phyloP scores from a whole-genome alignment of 2,797 vertebrate genomes.

The Urocyon cinereoargenteus region DNA sequence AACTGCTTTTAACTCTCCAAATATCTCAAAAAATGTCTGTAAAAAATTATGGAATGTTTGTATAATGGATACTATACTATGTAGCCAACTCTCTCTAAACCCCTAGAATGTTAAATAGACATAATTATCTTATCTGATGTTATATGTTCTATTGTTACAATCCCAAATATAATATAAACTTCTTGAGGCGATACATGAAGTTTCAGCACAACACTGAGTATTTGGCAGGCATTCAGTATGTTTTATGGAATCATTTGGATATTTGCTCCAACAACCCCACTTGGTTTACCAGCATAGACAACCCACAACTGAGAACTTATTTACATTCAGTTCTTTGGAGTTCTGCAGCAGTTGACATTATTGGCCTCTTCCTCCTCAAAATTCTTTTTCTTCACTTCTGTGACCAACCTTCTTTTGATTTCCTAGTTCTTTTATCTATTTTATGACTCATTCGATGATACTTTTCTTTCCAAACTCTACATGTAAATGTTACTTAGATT shows the following conservation, averaged over 20 bases:
- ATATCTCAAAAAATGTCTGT: background rate
- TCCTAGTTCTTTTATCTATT: background rate
- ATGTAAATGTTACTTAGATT: slow-evolving; percentile 21
- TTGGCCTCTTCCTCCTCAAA: background rate
- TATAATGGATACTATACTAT: background rate
- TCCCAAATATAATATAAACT: background rate
- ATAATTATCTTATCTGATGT: background rate
- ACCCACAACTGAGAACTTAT: background rate
- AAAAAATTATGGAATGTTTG: background rate
- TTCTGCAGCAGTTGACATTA: background rate
- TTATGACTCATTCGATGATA: slow-evolving; percentile 13
- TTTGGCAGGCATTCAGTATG: background rate
- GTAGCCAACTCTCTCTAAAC: background rate
- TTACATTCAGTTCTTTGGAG: background rate
- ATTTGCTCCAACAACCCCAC: background rate
- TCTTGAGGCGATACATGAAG: background rate
- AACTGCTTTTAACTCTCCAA: background rate
- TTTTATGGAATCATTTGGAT: background rate
- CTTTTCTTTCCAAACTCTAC: slow-evolving; percentile 52
- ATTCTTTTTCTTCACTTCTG: slow-evolving; percentile 36
- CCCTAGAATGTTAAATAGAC: background rate
- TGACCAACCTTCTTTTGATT: background rate
- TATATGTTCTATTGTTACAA: background rate
- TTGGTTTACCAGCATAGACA: background rate
- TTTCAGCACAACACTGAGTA: background rate